Evolutionary conservation across 1,140 invertebrate species (phyloP), one percentile per base, ranked within the genome.

Genomic region (Drosophila neocordata): DNA sequence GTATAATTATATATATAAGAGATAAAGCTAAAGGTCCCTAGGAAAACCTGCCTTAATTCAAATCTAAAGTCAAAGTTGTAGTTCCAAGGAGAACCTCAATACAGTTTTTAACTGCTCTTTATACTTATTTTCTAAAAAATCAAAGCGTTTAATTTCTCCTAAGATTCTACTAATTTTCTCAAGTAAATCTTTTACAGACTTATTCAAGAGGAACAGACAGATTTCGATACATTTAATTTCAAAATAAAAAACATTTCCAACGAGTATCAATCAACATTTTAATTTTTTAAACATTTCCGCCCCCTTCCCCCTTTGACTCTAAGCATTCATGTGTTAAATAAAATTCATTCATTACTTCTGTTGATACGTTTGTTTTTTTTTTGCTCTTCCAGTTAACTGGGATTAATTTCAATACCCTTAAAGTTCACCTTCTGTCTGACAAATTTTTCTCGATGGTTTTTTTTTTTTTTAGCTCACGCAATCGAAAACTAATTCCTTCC

Each of bases 401-500:
- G 13, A 31, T 53, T 53, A 27, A 24, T 53, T 53, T 53, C 51
- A 53, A 53, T 53, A 31, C 52, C 8, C n/a, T 55, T 55, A 31
- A 27, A 27, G 24, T 9, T 13, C n/a, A 34, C 53, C 31, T 56
- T 27, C 13, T 56, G 24, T 27, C 51, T 34, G n/a, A 34, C 27
- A 34, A 27, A 15, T 4, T 34, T 24, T 15, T 31, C 34, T 55
- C 18, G 22, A n/a, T 35, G 24, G 12, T 53, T 53, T 13, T 34
- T 31, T 13, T 55, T 13, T 31, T 55, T 55, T 27, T 56, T 56
- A 56, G 53, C 31, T 52, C 70, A 69, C 68, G 69, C 79, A 69
- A 89, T 81, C 73, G 76, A 78, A 81, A 89, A 81, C 73, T 67
- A 81, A 89, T 89, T 81, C 71, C 77, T 89, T 89, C 70, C 79